Conservation (phyloP, 1,140 invertebrate genomes). For the Geopemphigus sp. region DNA sequence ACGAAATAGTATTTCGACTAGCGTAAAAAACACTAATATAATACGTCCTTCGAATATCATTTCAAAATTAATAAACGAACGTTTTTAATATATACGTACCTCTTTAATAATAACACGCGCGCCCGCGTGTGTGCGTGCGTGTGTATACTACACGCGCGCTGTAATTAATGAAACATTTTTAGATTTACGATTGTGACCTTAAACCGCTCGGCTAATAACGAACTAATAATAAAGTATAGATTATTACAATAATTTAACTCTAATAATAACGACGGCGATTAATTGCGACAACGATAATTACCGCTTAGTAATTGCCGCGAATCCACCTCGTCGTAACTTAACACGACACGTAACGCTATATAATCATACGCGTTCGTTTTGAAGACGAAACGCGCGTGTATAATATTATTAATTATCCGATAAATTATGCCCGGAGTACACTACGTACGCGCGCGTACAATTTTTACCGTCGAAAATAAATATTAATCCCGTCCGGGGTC, state of each 20-base stretch:
- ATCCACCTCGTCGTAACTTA: background rate
- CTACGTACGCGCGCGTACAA: background rate
- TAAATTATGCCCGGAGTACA: background rate
- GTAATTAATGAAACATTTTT: constrained; percentile 39
- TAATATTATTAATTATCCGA: too few species aligned
- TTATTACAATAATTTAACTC: constrained; percentile 32
- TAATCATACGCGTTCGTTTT: too few species aligned
- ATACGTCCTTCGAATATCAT: constrained; percentile 29
- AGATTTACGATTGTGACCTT: constrained; percentile 39
- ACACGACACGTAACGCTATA: background rate
- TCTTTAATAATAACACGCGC: background rate
- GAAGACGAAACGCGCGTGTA: too few species aligned
- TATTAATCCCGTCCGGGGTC: too few species aligned
- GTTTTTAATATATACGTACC: constrained; percentile 18
- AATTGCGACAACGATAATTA: background rate
- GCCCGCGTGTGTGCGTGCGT: background rate
- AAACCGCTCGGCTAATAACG: background rate
- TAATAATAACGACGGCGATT: constrained; percentile 4
- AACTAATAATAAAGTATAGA: background rate
- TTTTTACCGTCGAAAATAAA: background rate
- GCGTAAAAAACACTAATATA: background rate
- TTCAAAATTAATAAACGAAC: constrained; percentile 28
- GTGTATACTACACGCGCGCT: background rate
- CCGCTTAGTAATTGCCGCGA: background rate
- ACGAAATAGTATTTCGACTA: constrained; percentile 7